These are phyloP conservation scores for Ptychadena robeensis DNA, from an alignment of 2,797 vertebrate species.

Conservation along the genomic window DNA sequence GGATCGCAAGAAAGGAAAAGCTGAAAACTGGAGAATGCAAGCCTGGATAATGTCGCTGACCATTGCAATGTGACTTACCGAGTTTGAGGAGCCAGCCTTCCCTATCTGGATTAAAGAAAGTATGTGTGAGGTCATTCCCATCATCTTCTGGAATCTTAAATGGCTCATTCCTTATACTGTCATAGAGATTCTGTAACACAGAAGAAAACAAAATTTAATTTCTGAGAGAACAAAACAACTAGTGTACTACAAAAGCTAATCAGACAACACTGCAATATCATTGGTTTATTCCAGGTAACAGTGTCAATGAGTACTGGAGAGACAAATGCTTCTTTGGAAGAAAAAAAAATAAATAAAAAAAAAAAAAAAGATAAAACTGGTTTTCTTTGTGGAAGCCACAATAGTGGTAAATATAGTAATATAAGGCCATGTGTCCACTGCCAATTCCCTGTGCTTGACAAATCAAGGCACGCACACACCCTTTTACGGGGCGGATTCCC, in stretches of 20 bases:
- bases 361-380: no score
- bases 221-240: neutral
- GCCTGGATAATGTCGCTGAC: neutral
- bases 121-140: conserved; percentile 92
- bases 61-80: conserved; percentile 74
- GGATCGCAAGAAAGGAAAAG: neutral
- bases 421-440: no score
- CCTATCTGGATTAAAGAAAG: conserved; percentile 93
- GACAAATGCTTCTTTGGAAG: no score
- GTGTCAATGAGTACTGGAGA: no score
- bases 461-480: no score
- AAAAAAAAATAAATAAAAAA: no score
- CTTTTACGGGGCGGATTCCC: no score
- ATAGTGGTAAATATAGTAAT: no score
- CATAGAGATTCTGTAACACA: conserved; percentile 82
- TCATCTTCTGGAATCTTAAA: conserved; percentile 95
- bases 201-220: neutral
- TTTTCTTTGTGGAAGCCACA: no score
- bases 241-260: neutral
- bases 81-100: conserved; percentile 95
- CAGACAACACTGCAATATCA: no score
- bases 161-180: conserved; percentile 91
- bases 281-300: no score
- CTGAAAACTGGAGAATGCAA: neutral
- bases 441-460: no score